Evolutionary conservation across 2,797 vertebrate species (phyloP).

Genomic region (Lutra lutra): DNA sequence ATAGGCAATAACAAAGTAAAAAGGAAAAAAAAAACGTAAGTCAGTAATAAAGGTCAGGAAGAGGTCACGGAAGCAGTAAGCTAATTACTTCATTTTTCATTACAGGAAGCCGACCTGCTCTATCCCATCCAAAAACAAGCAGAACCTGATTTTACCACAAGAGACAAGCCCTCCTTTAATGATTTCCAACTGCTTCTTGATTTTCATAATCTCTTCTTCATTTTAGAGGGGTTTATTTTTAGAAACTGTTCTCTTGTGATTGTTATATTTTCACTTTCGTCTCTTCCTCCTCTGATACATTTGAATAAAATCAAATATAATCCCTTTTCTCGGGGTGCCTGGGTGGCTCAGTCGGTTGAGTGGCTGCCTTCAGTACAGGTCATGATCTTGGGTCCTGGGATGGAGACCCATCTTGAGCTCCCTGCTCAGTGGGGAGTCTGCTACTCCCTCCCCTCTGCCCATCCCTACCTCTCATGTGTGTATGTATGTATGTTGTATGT

Average conservation of each 20-base stretch:
- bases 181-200: background rate
- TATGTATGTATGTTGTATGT: no score
- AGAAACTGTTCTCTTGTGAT: background rate
- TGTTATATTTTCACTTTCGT: background rate
- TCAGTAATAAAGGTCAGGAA: background rate
- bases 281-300: background rate
- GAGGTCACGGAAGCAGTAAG: background rate
- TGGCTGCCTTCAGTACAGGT: background rate
- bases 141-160: background rate
- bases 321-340: background rate
- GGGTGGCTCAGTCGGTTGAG: background rate
- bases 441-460: background rate
- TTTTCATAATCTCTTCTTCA: slow-evolving; percentile 23
- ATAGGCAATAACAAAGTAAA: background rate
- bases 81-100: background rate
- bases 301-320: background rate
- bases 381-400: background rate
- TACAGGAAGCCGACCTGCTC: background rate
- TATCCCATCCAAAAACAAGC: background rate
- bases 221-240: background rate
- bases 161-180: background rate
- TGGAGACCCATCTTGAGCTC: background rate
- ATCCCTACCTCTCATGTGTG: no score
- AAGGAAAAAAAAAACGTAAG: no score
- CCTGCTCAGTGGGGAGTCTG: background rate